These are phyloP conservation scores for Brachionus paranguensis DNA, from an alignment of 1,140 invertebrate genomes.

Conservation along the genomic window DNA sequence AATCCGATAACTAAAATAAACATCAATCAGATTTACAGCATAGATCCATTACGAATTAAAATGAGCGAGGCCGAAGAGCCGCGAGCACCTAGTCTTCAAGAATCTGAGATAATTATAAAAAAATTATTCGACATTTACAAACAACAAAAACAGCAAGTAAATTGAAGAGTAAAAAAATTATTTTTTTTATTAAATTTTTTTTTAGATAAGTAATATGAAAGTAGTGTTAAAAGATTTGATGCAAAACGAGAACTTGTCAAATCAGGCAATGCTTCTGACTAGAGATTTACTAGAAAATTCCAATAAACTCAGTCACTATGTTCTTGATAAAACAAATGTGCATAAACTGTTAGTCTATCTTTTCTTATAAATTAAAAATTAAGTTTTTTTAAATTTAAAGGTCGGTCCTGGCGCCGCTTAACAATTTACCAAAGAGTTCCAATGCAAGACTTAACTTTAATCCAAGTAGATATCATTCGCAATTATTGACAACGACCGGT, in stretches of 20 bases:
- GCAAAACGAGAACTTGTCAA: conserved; percentile 32
- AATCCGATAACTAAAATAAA: neutral
- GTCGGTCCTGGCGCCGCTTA: neutral
- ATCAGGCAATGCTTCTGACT: neutral
- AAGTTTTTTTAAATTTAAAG: neutral
- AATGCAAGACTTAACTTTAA: neutral
- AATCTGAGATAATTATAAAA: conserved; percentile 36
- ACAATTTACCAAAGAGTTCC: conserved; percentile 22
- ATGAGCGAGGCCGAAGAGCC: conserved; percentile 16
- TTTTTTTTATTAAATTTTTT: neutral
- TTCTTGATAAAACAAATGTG: neutral
- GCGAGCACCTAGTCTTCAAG: conserved; percentile 27
- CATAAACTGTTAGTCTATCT: conserved; percentile 11
- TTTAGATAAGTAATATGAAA: conserved; percentile 40
- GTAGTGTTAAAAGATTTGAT: conserved; percentile 34
- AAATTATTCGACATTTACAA: conserved; percentile 29
- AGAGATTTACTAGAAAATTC: conserved; percentile 26
- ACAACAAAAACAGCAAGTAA: conserved; percentile 38
- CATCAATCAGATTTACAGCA: conserved; percentile 19
- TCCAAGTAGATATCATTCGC: conserved; percentile 25
- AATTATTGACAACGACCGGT: conserved; percentile 24
- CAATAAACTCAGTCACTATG: conserved; percentile 11
- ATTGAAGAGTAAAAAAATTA: neutral
- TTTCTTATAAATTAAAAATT: neutral
- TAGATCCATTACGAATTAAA: conserved; percentile 32